Conservation (phyloP, 2,797 vertebrate species). For the Scolopax bukidnonensis region DNA sequence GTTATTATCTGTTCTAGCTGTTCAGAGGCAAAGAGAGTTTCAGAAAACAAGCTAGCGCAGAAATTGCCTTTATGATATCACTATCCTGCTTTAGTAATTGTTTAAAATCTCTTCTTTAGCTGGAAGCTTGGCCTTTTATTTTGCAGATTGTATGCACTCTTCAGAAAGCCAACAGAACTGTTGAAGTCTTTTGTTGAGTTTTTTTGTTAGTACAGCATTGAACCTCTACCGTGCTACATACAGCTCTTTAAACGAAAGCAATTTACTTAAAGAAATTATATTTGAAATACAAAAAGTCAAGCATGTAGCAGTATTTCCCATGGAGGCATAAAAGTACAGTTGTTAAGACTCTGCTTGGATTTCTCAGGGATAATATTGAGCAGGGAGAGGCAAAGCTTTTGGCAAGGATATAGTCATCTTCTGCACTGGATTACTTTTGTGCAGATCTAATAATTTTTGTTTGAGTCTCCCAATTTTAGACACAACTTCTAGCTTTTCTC, state of each 20-base stretch:
- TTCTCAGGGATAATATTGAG: not conserved
- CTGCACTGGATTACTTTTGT: constrained; percentile 1
- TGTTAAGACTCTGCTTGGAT: not conserved
- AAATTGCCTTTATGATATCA: constrained; percentile 83
- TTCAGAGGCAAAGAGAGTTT: constrained; percentile 81
- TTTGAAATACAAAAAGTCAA: not conserved
- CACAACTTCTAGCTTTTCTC: not conserved
- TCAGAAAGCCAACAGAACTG: constrained; percentile 7
- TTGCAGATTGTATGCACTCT: constrained; percentile 1
- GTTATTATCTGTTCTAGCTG: constrained; percentile 98
- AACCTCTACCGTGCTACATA: not conserved
- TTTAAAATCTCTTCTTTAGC: constrained; percentile 74
- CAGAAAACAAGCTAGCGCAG: constrained; percentile 80
- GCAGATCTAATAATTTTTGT: constrained; percentile 13
- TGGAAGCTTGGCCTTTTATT: constrained; percentile 60
- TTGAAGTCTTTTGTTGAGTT: not conserved
- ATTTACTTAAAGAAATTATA: not conserved
- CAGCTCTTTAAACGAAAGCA: not conserved
- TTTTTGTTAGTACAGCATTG: not conserved
- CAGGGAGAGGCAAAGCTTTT: constrained; percentile 1
- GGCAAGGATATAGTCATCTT: constrained; percentile 26
- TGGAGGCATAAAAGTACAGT: not conserved
- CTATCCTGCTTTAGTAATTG: constrained; percentile 77
- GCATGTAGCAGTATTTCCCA: not conserved
- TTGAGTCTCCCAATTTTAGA: constrained; percentile 13